These are phyloP conservation scores for Conistra vaccinii DNA, from an alignment of 2,888 invertebrate genomes.

Conservation along the genomic window DNA sequence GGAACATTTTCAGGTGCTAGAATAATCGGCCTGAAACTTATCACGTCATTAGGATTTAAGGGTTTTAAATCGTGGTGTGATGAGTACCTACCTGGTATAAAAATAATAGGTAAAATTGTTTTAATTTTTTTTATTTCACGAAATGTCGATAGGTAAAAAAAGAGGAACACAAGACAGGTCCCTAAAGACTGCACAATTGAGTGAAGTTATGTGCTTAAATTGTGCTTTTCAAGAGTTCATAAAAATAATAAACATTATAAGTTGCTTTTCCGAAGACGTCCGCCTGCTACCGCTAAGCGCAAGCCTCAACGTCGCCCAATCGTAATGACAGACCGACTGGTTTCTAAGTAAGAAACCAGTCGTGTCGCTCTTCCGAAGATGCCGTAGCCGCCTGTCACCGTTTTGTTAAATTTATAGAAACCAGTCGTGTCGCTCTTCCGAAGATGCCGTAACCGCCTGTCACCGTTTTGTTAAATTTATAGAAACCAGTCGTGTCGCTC, in stretches of 20 bases:
- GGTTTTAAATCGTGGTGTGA: not conserved
- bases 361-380: not conserved
- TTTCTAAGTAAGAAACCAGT: not conserved
- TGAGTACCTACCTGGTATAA: not conserved
- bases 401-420: not conserved
- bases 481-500: not conserved
- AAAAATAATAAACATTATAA: not conserved
- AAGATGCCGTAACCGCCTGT: not conserved
- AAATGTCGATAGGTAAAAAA: not conserved
- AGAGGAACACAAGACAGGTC: not conserved
- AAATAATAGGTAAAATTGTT: too few species aligned
- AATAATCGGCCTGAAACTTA: not conserved
- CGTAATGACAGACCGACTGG: too few species aligned
- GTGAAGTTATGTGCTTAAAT: not conserved
- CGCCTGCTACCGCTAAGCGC: not conserved
- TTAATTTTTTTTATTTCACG: not conserved
- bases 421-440: not conserved
- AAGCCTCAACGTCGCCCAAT: not conserved
- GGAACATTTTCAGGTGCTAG: not conserved
- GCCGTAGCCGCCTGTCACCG: too few species aligned
- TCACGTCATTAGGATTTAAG: slow-evolving; percentile 6
- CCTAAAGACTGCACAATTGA: not conserved
- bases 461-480: not conserved
- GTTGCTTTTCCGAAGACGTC: not conserved
- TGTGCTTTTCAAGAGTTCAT: not conserved